A percentile compares a stretch with the other conserved stretches of the same genome.
These are phyloP conservation scores for Sinocyclocheilus grahami DNA, from an alignment of 2,113 vertebrate species.

Conservation along the genomic window DNA sequence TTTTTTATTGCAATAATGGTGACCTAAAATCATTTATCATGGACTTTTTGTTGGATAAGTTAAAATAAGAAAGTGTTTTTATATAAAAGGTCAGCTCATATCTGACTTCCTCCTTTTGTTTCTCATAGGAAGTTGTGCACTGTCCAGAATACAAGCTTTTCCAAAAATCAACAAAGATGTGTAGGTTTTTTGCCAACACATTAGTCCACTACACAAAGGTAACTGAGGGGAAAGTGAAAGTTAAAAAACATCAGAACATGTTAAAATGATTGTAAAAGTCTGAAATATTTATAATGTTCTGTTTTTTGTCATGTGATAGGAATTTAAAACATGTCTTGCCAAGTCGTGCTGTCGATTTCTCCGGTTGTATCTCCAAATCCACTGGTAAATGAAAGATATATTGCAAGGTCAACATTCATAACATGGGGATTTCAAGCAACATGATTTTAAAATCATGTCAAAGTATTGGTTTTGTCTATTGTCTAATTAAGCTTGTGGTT, in stretches of 20 bases:
- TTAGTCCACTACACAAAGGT: constrained; percentile 95
- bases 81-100: background rate
- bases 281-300: background rate
- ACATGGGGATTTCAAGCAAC: background rate
- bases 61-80: background rate
- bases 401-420: background rate
- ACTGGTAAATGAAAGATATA: constrained; percentile 75
- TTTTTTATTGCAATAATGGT: background rate
- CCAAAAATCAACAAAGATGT: constrained; percentile 91
- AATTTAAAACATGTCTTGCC: constrained; percentile 85
- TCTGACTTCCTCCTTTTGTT: constrained; percentile 27
- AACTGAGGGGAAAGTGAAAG: constrained; percentile 36
- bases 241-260: background rate
- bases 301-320: constrained; percentile 71
- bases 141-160: constrained; percentile 83
- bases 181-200: constrained; percentile 94
- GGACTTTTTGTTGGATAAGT: background rate
- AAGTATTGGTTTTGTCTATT: background rate
- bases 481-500: background rate
- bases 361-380: constrained; percentile 86
- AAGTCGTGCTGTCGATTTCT: constrained; percentile 80
- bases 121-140: constrained; percentile 79
- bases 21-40: background rate
- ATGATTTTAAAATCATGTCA: background rate
- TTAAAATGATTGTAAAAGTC: background rate